phyloP scores from a whole-genome alignment of 2,113 vertebrate species.

The Gorilla gorilla region DNA sequence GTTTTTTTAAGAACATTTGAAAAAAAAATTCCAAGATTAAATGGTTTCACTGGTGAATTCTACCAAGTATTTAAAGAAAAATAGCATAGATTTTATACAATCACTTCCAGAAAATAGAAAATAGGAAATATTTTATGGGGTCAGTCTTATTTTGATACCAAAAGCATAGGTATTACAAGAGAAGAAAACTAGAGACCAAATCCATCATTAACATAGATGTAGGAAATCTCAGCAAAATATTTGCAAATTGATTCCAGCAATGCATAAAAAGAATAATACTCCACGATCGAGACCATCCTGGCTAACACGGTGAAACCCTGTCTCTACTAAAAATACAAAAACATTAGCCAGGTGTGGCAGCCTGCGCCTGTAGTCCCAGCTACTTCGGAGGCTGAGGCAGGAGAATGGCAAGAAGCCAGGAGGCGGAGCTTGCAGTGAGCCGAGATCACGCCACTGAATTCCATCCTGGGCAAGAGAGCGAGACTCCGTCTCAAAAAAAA shows the following conservation, averaged over 20 bases:
- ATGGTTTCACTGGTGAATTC: background rate
- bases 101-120: background rate
- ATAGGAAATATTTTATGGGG: background rate
- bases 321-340: no score
- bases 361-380: no score
- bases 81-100: background rate
- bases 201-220: background rate
- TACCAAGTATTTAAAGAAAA: background rate
- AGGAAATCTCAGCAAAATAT: background rate
- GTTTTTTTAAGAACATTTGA: background rate
- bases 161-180: background rate
- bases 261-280: background rate
- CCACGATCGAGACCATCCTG: background rate
- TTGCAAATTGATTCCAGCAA: background rate
- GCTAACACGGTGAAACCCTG: no score
- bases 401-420: no score
- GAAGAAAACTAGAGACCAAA: background rate
- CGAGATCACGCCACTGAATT: no score
- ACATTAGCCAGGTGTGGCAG: no score
- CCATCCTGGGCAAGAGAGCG: no score
- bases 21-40: background rate
- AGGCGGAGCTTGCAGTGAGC: no score
- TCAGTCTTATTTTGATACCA: background rate
- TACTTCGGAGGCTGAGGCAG: no score
- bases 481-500: no score